Evolutionary conservation across 1,140 invertebrate species (phyloP).

Genomic region (Philopotamus ludificatus): DNA sequence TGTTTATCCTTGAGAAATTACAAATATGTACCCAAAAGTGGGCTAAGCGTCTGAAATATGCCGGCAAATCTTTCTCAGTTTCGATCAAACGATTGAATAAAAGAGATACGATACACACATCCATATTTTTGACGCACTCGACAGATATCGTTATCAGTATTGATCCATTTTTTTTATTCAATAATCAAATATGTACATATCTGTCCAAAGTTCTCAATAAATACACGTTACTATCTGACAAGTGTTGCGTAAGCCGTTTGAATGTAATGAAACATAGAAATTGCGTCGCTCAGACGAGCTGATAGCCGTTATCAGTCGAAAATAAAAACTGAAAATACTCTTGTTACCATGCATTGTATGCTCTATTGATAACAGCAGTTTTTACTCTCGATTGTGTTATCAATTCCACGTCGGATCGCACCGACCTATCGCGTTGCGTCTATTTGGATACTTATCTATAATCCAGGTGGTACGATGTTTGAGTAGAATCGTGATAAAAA

Average conservation of each 20-base stretch:
- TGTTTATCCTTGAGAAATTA: no score
- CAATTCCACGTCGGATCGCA: not conserved
- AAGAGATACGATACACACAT: no score
- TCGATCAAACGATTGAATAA: no score
- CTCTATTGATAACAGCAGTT: not conserved
- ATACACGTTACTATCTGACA: not conserved
- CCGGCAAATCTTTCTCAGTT: no score
- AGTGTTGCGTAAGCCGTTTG: not conserved
- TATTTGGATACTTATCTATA: not conserved
- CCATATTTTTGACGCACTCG: no score
- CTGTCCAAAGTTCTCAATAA: not conserved
- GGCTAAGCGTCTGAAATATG: not conserved
- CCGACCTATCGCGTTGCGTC: not conserved
- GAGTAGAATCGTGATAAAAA: constrained; percentile 12
- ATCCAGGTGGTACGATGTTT: constrained; percentile 27
- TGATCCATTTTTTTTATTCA: no score
- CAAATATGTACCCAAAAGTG: no score
- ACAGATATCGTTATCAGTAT: no score
- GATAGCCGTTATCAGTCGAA: not conserved
- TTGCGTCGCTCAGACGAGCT: not conserved
- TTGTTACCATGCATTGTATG: not conserved
- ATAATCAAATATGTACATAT: no score
- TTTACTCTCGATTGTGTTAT: not conserved
- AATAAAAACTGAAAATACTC: not conserved
- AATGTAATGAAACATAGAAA: not conserved